phyloP scores from a whole-genome alignment of 2,113 vertebrate genomes.

The Sigmodon hispidus region DNA sequence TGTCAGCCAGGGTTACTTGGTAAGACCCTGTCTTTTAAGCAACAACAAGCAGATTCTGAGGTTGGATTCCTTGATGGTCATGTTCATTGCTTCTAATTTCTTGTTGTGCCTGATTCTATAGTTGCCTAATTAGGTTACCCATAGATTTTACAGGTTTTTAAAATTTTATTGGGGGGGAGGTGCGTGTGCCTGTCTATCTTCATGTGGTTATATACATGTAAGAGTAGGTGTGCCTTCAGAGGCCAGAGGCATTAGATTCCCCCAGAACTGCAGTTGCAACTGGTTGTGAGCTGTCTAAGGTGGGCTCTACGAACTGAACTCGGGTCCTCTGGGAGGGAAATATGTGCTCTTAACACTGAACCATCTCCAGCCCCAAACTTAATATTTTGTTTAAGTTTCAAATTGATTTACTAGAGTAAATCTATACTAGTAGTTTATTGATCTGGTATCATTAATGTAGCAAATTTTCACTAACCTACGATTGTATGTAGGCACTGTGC shows the following conservation, averaged over 20 bases:
- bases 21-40: not conserved
- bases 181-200: not conserved
- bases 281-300: not conserved
- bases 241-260: not conserved
- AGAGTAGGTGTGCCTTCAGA: not conserved
- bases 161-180: not conserved
- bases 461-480: not conserved
- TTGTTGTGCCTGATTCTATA: not conserved
- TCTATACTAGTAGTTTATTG: constrained; percentile 51
- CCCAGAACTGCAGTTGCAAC: not conserved
- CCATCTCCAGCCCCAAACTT: not conserved
- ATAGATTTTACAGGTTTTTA: not conserved
- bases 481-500: not conserved
- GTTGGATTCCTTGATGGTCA: not conserved
- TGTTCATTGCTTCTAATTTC: not conserved
- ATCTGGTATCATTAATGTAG: not conserved
- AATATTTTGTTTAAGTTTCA: constrained; percentile 14
- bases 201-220: not conserved
- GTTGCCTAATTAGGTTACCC: not conserved
- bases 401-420: constrained; percentile 50
- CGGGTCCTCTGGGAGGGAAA: not conserved
- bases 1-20: not conserved
- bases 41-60: not conserved
- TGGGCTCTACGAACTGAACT: not conserved
- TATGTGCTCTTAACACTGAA: not conserved